Conservation (phyloP, 2,888 invertebrate genomes). For the Eupithecia insigniata region DNA sequence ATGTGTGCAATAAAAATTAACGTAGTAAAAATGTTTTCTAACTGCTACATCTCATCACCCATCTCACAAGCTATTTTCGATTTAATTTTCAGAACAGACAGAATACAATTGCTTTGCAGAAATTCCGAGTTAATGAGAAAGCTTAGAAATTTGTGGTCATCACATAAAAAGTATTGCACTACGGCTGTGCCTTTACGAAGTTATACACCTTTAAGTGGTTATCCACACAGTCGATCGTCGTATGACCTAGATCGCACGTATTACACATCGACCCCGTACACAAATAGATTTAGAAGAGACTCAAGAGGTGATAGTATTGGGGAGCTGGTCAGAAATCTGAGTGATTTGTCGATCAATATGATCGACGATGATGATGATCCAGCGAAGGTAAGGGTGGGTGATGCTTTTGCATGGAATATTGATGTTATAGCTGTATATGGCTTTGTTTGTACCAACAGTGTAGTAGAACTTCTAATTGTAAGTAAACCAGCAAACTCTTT, state of each 20-base stretch:
- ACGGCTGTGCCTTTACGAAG: conserved; percentile 70
- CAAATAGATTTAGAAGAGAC: conserved; percentile 68
- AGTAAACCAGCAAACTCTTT: background rate
- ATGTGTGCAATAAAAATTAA: conserved; percentile 63
- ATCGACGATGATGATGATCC: conserved; percentile 75
- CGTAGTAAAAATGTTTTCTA: conserved; percentile 18
- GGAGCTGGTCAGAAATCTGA: conserved; percentile 66
- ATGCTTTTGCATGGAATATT: conserved; percentile 25
- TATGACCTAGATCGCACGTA: conserved; percentile 79
- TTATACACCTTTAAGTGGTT: conserved; percentile 75
- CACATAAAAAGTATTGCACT: conserved; percentile 85
- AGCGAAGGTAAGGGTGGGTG: conserved; percentile 66
- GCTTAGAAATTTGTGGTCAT: conserved; percentile 85
- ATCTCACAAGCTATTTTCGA: conserved; percentile 53
- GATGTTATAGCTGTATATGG: conserved; percentile 16
- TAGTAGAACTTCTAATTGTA: background rate
- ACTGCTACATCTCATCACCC: conserved; percentile 43
- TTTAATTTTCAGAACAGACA: conserved; percentile 83
- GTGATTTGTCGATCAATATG: conserved; percentile 75
- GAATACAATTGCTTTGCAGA: conserved; percentile 84
- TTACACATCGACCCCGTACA: conserved; percentile 73
- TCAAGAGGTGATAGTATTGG: conserved; percentile 60
- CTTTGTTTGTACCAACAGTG: conserved; percentile 1
- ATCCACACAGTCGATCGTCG: conserved; percentile 75
- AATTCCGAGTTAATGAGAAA: conserved; percentile 86